Conservation (phyloP, 2,888 invertebrate species). For the Busseola fusca region DNA sequence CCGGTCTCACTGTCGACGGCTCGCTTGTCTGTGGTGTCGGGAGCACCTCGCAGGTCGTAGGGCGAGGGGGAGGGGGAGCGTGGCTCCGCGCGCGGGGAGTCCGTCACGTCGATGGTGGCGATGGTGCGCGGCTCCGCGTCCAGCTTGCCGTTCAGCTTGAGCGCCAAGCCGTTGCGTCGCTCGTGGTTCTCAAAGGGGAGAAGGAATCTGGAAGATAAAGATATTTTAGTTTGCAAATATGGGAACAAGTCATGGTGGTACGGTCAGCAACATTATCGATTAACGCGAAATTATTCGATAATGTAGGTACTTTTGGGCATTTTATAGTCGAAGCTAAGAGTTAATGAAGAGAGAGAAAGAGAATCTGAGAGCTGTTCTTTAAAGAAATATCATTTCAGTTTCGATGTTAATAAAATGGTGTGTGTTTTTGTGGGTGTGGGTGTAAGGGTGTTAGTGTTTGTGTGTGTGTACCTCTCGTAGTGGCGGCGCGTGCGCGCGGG, state of each 20-base stretch:
- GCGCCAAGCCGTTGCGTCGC: constrained; percentile 76
- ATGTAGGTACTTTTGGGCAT: too few species aligned
- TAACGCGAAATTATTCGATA: too few species aligned
- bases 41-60: neutral
- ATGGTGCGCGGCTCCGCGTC: constrained; percentile 68
- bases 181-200: constrained; percentile 91
- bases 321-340: too few species aligned
- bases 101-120: constrained; percentile 82
- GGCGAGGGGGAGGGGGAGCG: constrained; percentile 61
- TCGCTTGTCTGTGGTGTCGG: constrained; percentile 18
- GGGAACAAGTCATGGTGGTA: too few species aligned
- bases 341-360: too few species aligned
- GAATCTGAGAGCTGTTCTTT: too few species aligned
- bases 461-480: neutral
- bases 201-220: constrained; percentile 85
- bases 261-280: too few species aligned
- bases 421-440: too few species aligned
- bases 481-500: neutral
- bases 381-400: too few species aligned
- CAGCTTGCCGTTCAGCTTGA: constrained; percentile 74
- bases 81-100: constrained; percentile 80
- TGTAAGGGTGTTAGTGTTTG: too few species aligned
- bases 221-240: too few species aligned
- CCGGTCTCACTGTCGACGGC: constrained; percentile 69
- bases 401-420: too few species aligned